phyloP scores from a whole-genome alignment of 2,113 vertebrate species.

The Ia io region DNA sequence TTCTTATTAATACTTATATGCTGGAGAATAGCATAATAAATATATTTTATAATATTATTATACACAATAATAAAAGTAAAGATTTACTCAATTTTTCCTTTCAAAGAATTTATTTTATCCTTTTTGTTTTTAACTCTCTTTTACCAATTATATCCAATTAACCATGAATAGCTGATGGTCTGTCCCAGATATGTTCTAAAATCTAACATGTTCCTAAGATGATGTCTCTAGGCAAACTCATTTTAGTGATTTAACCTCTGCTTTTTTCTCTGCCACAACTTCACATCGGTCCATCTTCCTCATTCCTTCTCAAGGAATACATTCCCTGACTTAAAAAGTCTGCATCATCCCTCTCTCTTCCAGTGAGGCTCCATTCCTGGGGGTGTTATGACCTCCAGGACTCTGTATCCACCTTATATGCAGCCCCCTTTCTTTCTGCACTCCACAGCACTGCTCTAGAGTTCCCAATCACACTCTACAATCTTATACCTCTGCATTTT shows the following conservation, averaged over 20 bases:
- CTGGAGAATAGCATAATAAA: background rate
- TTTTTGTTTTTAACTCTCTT: background rate
- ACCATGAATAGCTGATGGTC: background rate
- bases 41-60: background rate
- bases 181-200: background rate
- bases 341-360: background rate
- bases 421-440: background rate
- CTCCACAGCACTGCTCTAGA: background rate
- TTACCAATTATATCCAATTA: background rate
- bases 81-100: background rate
- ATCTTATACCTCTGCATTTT: background rate
- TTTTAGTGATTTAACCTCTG: background rate
- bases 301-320: background rate
- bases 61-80: background rate
- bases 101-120: background rate
- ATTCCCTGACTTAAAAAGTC: background rate
- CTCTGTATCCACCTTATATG: too few relatives aligned
- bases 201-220: background rate
- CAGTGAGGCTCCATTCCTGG: rapidly evolving
- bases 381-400: background rate
- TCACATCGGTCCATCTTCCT: background rate
- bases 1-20: background rate
- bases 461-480: rapidly evolving
- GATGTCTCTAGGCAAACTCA: background rate
- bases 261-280: background rate